Evolutionary conservation across 2,797 vertebrate genomes (phyloP).

Genomic region (Thaleichthys pacificus): DNA sequence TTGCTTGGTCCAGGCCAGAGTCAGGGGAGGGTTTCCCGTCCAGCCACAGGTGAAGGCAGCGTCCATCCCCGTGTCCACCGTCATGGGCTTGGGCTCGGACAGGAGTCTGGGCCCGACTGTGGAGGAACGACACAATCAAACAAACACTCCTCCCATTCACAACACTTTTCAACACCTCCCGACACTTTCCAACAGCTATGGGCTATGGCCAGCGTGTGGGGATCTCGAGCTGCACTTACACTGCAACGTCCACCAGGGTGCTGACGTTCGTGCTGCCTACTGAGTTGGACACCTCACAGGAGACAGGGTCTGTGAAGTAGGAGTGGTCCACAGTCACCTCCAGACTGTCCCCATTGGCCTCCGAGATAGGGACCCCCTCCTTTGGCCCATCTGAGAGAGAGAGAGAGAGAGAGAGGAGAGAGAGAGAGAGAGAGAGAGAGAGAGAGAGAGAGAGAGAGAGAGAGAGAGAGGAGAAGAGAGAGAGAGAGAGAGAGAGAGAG

Average conservation of each 20-base stretch:
- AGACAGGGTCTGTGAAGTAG: slow-evolving; percentile 89
- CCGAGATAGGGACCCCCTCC: slow-evolving; percentile 82
- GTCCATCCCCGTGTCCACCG: slow-evolving; percentile 83
- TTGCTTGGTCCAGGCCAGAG: slow-evolving; percentile 89
- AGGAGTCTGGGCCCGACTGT: slow-evolving; percentile 85
- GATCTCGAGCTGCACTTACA: slow-evolving; percentile 74
- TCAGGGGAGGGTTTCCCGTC: slow-evolving; percentile 88
- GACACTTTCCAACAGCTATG: too few species aligned
- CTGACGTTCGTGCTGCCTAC: slow-evolving; percentile 91
- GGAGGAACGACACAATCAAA: slow-evolving; percentile 16
- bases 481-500: too few species aligned
- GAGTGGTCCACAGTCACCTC: slow-evolving; percentile 87
- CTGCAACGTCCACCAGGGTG: slow-evolving; percentile 88
- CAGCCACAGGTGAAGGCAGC: slow-evolving; percentile 87
- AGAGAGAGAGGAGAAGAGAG: too few species aligned
- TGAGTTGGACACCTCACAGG: slow-evolving; percentile 90
- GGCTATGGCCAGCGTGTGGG: too few species aligned
- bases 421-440: too few species aligned
- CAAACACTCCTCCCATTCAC: too few species aligned
- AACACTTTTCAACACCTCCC: background rate
- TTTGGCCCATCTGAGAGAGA: slow-evolving; percentile 84
- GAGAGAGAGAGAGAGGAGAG: background rate
- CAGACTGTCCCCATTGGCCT: slow-evolving; percentile 84
- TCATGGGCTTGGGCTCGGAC: slow-evolving; percentile 81
- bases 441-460: too few species aligned